Conservation (phyloP, 2,888 invertebrate genomes). For the Scaptomyza flava region DNA sequence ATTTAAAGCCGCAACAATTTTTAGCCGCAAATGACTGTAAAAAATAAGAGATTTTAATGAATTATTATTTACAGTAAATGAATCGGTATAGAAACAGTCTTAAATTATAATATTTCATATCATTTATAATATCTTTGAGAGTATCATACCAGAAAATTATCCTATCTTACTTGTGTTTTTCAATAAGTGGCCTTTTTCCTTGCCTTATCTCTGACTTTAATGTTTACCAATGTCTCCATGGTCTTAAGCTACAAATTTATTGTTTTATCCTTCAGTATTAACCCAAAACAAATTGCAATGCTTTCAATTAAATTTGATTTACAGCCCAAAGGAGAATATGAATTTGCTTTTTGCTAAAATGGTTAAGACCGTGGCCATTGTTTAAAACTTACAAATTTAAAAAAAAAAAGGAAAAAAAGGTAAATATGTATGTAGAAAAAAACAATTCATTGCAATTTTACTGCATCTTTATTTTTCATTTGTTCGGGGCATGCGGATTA, state of each 20-base stretch:
- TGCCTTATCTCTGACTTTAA: conserved; percentile 4
- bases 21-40: conserved; percentile 48
- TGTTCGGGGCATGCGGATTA: conserved; percentile 32
- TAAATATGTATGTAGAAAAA: too few species aligned
- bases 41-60: conserved; percentile 10
- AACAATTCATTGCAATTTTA: conserved; percentile 32
- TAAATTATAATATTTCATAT: too few species aligned
- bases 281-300: conserved; percentile 24
- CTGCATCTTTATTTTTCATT: conserved; percentile 5
- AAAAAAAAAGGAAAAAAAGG: conserved; percentile 33
- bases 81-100: too few species aligned
- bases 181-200: background rate
- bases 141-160: too few species aligned
- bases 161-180: background rate
- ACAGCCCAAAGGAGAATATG: conserved; percentile 17
- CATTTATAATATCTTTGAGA: too few species aligned
- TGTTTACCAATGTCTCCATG: conserved; percentile 28
- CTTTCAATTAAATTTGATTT: conserved; percentile 52
- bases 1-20: conserved; percentile 60
- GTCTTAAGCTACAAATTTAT: conserved; percentile 52
- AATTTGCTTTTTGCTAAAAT: conserved; percentile 29
- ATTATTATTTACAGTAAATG: conserved; percentile 9
- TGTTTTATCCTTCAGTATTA: conserved; percentile 4
- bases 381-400: conserved; percentile 36
- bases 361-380: conserved; percentile 49